Evolutionary conservation across 35 echinoderm and acorn worm genomes (phyloP), one percentile per base, ranked within the genome.

Genomic region (Strongylocentrotus purpuratus): DNA sequence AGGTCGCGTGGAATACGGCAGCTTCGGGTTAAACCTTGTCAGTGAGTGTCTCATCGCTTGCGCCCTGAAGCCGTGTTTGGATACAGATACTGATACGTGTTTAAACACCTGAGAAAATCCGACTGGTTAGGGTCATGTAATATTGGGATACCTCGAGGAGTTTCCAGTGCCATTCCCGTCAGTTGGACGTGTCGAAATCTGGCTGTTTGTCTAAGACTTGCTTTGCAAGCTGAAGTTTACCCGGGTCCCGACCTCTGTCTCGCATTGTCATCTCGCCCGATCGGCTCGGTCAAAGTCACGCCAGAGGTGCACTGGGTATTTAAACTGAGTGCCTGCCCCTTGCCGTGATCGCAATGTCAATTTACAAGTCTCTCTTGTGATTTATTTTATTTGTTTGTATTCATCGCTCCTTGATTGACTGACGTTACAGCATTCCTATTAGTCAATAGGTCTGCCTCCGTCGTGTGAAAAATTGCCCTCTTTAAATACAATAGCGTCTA

Each of bases 201-300:
- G n/a, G 33, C 20, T 89, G 87, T 89, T 89, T 89, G 87, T 46
- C 31, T 89, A 89, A 33, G 65, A 33, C 31, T 33, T 89, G 87
- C 45, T 89, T 89, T 10, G 87, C 87, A 33, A 89, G 65, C 65
- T 78, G 65, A 78, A 89, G 32, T 89, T 89, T 89, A 33, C 87
- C 87, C 87, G 87, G 33, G 87, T 33, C 87, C 25, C 87, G 32
- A 33, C 87, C 87, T 31, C 32, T 46, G 33, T 45, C 31, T 89
- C 87, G 87, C 87, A 45, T 89, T 89, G 87, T 89, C 87, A 89
- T 89, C 87, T 46, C 31, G 12, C 32, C 87, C 32, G 87, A 33
- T 89, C 32, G 33, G 32, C 87, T 89, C 87, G 87, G 87, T 89
- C 87, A 89, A 89, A 89, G 87, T 89, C 87, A 89, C 87, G 33